Conservation (phyloP, 2,888 invertebrate species). For the Dendrolimus houi region DNA sequence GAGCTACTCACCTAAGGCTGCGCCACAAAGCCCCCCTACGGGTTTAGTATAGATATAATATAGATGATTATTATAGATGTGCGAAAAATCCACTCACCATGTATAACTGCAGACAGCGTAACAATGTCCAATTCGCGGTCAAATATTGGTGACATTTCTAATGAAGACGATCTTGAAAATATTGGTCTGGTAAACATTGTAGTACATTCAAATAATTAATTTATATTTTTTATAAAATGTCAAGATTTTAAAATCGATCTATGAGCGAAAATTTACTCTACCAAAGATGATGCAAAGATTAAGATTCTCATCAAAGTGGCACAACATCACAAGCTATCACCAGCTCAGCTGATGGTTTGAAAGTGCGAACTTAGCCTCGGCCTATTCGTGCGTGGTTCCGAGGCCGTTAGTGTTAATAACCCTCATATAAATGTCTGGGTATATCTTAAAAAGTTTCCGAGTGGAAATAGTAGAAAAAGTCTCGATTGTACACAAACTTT, state of each 20-base stretch:
- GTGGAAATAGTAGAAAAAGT: not conserved
- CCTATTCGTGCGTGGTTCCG: constrained; percentile 15
- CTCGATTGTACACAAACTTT: too few species aligned
- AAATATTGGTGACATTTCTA: not conserved
- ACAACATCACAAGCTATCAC: not conserved
- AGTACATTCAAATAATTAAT: too few species aligned
- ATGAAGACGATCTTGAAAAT: not conserved
- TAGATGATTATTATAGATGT: too few species aligned
- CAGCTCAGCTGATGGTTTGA: not conserved
- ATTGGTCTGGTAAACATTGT: not conserved
- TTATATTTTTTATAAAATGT: too few species aligned
- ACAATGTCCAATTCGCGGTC: not conserved
- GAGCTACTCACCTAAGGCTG: too few species aligned
- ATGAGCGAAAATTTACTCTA: too few species aligned
- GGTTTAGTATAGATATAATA: too few species aligned
- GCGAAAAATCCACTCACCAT: not conserved
- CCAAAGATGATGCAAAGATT: too few species aligned
- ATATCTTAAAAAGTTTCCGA: constrained; percentile 9
- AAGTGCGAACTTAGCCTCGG: constrained; percentile 10
- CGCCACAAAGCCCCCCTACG: too few species aligned
- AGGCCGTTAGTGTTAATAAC: constrained; percentile 17
- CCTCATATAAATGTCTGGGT: constrained; percentile 15
- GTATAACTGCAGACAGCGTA: not conserved
- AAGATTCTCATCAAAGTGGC: too few species aligned
- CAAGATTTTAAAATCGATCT: too few species aligned